Percentiles rank a stretch among this genome's conserved stretches.
Conservation (phyloP, 2,113 vertebrate genomes). For the Lamprotornis superbus region DNA sequence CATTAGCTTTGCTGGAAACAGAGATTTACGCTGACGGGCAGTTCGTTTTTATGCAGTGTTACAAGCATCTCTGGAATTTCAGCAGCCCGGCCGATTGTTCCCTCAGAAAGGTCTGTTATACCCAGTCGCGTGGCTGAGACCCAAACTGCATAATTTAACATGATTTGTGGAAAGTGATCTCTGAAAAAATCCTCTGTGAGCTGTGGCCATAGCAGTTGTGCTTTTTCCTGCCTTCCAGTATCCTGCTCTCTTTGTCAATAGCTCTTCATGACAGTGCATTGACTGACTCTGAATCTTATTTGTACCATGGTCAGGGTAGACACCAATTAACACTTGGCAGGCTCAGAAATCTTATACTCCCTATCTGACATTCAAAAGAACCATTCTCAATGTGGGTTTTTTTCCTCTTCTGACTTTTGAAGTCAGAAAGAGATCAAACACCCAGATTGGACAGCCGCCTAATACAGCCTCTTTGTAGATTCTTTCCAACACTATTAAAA, state of each 20-base stretch:
- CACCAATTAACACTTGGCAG: constrained; percentile 79
- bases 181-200: constrained; percentile 33
- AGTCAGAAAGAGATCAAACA: constrained; percentile 74
- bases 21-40: not conserved
- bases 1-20: constrained; percentile 1
- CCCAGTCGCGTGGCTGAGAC: not conserved
- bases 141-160: not conserved
- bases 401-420: constrained; percentile 46
- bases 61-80: not conserved
- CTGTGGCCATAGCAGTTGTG: constrained; percentile 23
- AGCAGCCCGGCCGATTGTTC: not conserved
- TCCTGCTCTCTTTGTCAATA: constrained; percentile 62
- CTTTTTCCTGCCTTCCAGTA: constrained; percentile 40
- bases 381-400: constrained; percentile 41
- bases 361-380: constrained; percentile 72
- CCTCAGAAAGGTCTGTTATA: not conserved
- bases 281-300: constrained; percentile 71
- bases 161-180: not conserved
- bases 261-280: constrained; percentile 57
- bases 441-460: constrained; percentile 61
- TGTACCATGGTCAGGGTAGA: constrained; percentile 62
- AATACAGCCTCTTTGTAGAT: constrained; percentile 75
- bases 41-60: not conserved
- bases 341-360: constrained; percentile 65
- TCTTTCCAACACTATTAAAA: constrained; percentile 77